Conservation (phyloP, 2,113 vertebrate genomes). For the Carassius carassius region DNA sequence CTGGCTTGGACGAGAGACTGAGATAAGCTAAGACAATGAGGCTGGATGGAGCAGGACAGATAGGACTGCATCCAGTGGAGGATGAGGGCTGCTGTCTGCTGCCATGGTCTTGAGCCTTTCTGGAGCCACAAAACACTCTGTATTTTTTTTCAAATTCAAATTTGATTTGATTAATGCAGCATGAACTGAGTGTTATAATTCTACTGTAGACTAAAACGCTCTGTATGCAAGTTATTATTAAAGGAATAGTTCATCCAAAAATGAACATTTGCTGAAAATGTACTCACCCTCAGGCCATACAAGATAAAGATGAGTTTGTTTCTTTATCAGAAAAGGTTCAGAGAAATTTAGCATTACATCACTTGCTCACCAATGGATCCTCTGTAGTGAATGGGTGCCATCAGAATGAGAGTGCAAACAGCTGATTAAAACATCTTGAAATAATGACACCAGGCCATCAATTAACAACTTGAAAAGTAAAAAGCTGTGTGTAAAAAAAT, state of each 20-base stretch:
- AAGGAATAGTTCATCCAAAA: background rate
- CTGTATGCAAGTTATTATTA: background rate
- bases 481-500: background rate
- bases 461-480: background rate
- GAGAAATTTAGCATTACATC: background rate
- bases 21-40: slow-evolving; percentile 66
- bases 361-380: background rate
- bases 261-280: background rate
- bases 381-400: background rate
- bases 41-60: slow-evolving; percentile 60
- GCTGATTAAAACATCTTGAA: background rate
- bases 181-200: background rate
- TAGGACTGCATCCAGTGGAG: slow-evolving; percentile 43
- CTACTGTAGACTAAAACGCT: background rate
- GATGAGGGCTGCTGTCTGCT: slow-evolving; percentile 19
- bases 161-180: background rate
- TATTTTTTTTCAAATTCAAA: background rate
- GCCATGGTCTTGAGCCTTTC: slow-evolving; percentile 19
- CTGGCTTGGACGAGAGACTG: slow-evolving; percentile 46
- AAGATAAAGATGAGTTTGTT: background rate
- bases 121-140: background rate
- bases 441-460: background rate
- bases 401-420: background rate
- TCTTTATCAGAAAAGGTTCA: background rate
- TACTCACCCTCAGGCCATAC: background rate